A percentile compares a stretch with the other conserved stretches of the same genome.
phyloP scores from a whole-genome alignment of 2,113 vertebrate genomes.

The Pontoporia blainvillei region DNA sequence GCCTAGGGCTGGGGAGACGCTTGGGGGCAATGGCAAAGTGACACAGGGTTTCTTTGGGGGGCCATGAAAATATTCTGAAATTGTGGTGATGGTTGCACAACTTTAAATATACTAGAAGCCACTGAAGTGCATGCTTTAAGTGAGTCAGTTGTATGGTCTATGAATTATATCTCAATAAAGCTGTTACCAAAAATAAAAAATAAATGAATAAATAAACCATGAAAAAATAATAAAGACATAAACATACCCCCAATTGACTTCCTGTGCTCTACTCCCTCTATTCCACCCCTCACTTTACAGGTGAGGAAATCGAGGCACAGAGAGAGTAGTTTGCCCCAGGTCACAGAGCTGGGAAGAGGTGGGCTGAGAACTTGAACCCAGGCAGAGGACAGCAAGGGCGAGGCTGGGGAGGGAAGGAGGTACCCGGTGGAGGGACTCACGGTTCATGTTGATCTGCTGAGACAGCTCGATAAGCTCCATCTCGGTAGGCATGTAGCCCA shows the following conservation, averaged over 20 bases:
- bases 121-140: not conserved
- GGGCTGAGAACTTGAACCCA: not conserved
- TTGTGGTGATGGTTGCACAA: not conserved
- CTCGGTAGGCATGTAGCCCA: conserved; percentile 99
- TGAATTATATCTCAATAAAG: not conserved
- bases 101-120: not conserved
- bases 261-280: not conserved
- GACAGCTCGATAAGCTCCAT: conserved; percentile 99
- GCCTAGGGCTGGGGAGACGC: not conserved
- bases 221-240: not conserved
- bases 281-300: not conserved
- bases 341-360: not conserved
- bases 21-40: not conserved
- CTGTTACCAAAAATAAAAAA: not conserved
- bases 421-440: conserved; percentile 79
- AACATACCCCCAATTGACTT: not conserved
- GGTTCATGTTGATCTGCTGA: conserved; percentile 99
- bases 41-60: not conserved
- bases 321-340: not conserved
- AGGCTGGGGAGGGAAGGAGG: not conserved
- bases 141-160: not conserved
- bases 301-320: not conserved
- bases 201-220: not conserved
- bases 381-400: not conserved
- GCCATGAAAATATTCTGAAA: not conserved